Evolutionary conservation across 2,113 vertebrate genomes (phyloP), one percentile per base, ranked within the genome.

Genomic region (Phylloscopus whistleri): DNA sequence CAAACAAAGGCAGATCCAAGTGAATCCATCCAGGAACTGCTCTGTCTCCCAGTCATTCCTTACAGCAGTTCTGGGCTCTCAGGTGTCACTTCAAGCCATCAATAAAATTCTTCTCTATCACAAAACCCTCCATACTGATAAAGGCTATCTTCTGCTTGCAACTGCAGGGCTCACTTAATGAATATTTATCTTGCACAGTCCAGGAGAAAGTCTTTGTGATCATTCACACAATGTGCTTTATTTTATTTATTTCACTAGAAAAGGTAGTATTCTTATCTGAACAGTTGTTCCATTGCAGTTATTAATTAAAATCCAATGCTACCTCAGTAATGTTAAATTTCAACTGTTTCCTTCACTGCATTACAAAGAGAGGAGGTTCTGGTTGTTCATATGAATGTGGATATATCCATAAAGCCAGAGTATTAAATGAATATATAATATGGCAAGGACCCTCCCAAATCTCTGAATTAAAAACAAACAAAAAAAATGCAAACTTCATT

Each of bases 341-440:
- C 74, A 94, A 76, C 87, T 93, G 72, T 68, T 97, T 96, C 72
- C 91, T 90, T 95, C 53, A 93, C 68, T 91, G 48, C 83, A 92
- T 97, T 94, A 97, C 92, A 97, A 96, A 96, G 84, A 63, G 64
- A 96, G 72, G 23, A 70, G 37, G 91, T 93, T 95, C 92, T 89
- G 92, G 92, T 76, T 94, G 58, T 90, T 97, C 66, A 91, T 83
- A 91, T 74, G 92, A 96, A 92, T 73, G 69, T 81, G 76, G 58
- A 92, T 95, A 80, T 58, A 94, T 68, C 82, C 92, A 93, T 84
- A 95, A 97, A 92, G 87, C 92, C 81, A 62, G 23, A 83, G 92
- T 97, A 96, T 94, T 97, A 96, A 89, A 97, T 97, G 88, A 97
- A 98, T 97, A 95, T 94, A 95, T 97, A 97, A 96, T 87, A 87